Evolutionary conservation across 2,888 invertebrate genomes (phyloP), one percentile per base, ranked within the genome.

Genomic region (Galerucella nymphaeae): DNA sequence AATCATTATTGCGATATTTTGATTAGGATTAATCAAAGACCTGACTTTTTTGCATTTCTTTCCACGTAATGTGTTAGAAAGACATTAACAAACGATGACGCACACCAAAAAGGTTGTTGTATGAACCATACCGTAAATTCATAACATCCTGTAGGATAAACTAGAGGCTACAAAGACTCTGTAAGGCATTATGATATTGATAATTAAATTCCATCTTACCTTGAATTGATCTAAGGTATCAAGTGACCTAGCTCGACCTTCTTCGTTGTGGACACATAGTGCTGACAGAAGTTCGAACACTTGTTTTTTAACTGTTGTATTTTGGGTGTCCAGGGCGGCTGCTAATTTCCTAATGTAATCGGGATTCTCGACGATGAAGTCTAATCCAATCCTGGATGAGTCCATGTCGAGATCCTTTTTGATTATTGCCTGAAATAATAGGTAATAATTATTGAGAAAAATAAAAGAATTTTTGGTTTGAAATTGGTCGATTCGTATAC

Each of bases 211-310:
- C 5, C 9, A 18, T 20, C 30, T 67, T 58, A 97, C 98, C 94
- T 96, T 96, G 86, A 94, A 97, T 86, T 94, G 93, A 84, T 97
- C 96, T 82, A 98, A 90, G 48, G 96, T 95, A 86, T 97, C 96
- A 81, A 96, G 91, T 70, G 95, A 95, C 78, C 96, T 89, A 76
- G 93, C 91, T 84, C 96, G 95, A 66, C 96, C 97, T 78, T 97
- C 96, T 74, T 92, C 91, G 84, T 94, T 97, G 91, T 98, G 97
- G 71, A 96, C 96, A 86, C 97, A 97, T 74, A 98, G 89, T 42
- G 97, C 97, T 68, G 97, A 96, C 78, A 98, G 90, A 75, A 98
- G 89, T 89, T 98, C 97, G 87, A 98, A 95, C 84, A 98, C 96
- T 90, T 97, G 97, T 88, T 97, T 97, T 90, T 97, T 97, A 81